Evolutionary conservation across 2,888 invertebrate species (phyloP).

Genomic region (Pyralis farinalis): DNA sequence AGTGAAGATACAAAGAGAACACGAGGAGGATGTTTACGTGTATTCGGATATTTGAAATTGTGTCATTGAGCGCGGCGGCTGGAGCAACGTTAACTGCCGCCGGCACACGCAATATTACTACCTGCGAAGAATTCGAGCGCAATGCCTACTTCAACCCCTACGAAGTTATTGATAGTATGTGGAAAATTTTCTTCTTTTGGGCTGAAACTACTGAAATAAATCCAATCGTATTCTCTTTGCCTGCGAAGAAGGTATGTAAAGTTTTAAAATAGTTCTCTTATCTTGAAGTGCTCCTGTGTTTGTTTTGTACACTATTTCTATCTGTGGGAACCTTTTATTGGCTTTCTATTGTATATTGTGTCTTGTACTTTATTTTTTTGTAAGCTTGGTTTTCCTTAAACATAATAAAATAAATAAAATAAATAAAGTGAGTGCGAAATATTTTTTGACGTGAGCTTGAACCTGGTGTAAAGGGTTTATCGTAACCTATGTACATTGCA

Average conservation of each 20-base stretch:
- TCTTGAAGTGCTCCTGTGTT: no score
- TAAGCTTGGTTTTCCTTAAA: no score
- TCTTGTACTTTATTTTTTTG: no score
- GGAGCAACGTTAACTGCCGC: slow-evolving; percentile 12
- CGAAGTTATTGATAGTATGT: slow-evolving; percentile 47
- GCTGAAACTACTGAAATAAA: slow-evolving; percentile 47
- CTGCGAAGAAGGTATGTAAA: slow-evolving; percentile 43
- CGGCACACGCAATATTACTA: slow-evolving; percentile 31
- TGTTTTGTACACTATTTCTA: no score
- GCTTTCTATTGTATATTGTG: no score
- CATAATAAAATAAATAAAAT: no score
- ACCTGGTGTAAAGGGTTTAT: no score
- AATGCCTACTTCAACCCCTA: slow-evolving; percentile 51
- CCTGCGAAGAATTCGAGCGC: slow-evolving; percentile 59
- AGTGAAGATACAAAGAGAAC: slow-evolving; percentile 40
- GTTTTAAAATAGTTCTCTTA: no score
- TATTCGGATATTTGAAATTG: slow-evolving; percentile 46
- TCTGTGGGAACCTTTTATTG: no score
- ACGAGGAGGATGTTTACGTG: slow-evolving; percentile 53
- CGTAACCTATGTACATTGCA: no score
- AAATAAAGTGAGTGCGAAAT: no score
- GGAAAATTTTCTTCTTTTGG: slow-evolving; percentile 69
- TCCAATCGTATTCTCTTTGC: slow-evolving; percentile 51
- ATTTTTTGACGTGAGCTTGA: no score
- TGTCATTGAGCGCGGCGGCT: slow-evolving; percentile 33